Evolutionary conservation across 2,888 invertebrate species (phyloP), one percentile per base, ranked within the genome.

Genomic region (Stramonita haemastoma): DNA sequence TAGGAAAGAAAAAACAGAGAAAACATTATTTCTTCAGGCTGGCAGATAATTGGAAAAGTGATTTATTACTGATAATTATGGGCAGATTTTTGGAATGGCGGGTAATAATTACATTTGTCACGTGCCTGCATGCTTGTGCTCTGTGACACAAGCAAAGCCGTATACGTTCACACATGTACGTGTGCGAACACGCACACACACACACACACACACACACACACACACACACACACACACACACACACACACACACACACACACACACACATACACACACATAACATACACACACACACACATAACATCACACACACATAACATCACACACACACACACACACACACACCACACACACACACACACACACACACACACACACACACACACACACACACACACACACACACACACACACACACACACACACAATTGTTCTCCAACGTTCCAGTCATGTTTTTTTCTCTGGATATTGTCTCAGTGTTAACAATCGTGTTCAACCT

Each of bases 351-450:
- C 29, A n/a, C 77, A 77, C 77, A 15, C 29, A 6, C 29, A 29
- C 77, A 77, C 77, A 29, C 77, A 77, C 77, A 4, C 77, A n/a
- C 77, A 15, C 77, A n/a, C 19, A 34, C 34, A 5, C 34, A 81
- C 79, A 81, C 79, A 36, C 79, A 34, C 6, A 17, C 17, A 81
- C 79, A 81, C 73, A 73, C 73, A 73, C 73, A 73, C n/a, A n/a
- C 13, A 26, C 73, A n/a, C 13, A 29, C 26, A 5, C 73, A 5
- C 26, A 15, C 13, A 15, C 60, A 15, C 60, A 13, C 60, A 15
- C 60, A 1, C 60, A 22, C 13, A 26, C 70, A n/a, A 8, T 46
- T 8, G 46, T 46, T 46, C 46, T 46, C 46, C 46, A 46, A 46
- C 46, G 8, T 2, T 5, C 46, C 46, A 46, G 46, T 46, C 46